Conservation (phyloP, 2,113 vertebrate genomes). For the Anarhynchus alexandrinus region DNA sequence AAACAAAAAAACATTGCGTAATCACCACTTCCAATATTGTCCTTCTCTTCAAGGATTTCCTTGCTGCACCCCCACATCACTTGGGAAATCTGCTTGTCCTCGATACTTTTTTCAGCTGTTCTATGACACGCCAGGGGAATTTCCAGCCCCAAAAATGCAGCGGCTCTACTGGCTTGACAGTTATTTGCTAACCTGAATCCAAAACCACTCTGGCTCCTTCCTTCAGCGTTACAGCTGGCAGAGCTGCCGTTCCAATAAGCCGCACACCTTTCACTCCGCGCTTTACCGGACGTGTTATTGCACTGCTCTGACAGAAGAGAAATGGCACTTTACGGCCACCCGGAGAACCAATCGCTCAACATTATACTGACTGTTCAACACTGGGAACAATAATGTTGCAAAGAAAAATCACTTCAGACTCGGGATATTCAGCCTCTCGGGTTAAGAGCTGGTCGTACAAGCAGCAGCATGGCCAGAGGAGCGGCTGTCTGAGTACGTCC, state of each 20-base stretch:
- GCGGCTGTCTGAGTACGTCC: rapidly evolving
- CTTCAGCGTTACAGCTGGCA: neutral
- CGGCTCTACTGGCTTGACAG: neutral
- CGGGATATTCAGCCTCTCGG: rapidly evolving
- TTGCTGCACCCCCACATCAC: rapidly evolving
- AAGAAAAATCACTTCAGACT: neutral
- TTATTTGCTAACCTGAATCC: neutral
- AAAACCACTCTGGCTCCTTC: neutral
- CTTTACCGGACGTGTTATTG: neutral
- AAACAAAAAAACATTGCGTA: no score
- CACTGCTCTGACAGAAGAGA: neutral
- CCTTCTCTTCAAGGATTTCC: neutral
- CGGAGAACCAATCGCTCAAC: rapidly evolving
- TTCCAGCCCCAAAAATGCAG: neutral
- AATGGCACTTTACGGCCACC: neutral
- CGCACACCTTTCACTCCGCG: neutral
- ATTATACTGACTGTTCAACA: neutral
- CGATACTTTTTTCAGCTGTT: neutral
- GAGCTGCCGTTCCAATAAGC: neutral
- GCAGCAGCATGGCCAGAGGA: neutral
- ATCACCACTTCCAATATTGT: neutral
- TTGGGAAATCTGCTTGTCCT: neutral
- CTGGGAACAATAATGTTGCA: neutral
- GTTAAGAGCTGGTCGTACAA: neutral
- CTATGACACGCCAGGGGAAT: rapidly evolving